phyloP scores from a whole-genome alignment of 2,113 vertebrate species.

The Stomatorhinus ivindoensis region DNA sequence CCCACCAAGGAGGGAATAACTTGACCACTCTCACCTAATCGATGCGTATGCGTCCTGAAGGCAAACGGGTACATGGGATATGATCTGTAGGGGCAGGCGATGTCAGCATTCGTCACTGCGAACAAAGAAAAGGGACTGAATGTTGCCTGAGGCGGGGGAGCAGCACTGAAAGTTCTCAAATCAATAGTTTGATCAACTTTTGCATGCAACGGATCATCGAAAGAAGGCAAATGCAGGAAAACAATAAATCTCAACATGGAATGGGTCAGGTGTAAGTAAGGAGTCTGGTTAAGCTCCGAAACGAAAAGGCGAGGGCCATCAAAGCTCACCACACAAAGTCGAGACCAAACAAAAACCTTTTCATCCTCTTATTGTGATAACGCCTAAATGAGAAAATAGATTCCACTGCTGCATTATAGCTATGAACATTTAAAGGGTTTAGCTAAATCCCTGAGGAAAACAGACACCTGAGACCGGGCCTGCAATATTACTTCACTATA shows the following conservation, averaged over 20 bases:
- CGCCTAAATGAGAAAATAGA: neutral
- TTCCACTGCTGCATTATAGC: neutral
- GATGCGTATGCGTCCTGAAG: conserved; percentile 92
- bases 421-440: neutral
- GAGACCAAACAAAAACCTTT: neutral
- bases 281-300: neutral
- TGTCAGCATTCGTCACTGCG: conserved; percentile 81
- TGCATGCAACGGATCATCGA: neutral
- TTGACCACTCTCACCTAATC: conserved; percentile 67
- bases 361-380: neutral
- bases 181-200: neutral
- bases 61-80: conserved; percentile 90
- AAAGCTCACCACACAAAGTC: neutral
- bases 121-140: conserved; percentile 34
- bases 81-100: conserved; percentile 78
- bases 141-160: neutral
- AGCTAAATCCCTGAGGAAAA: neutral
- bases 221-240: neutral
- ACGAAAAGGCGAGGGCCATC: neutral
- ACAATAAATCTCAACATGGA: neutral
- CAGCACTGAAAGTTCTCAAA: neutral
- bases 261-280: neutral
- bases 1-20: neutral
- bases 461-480: neutral
- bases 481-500: neutral